Percentiles rank a stretch among this genome's conserved stretches.
These are phyloP conservation scores for Tholera decimalis DNA, from an alignment of 2,888 invertebrate genomes.

Conservation along the genomic window DNA sequence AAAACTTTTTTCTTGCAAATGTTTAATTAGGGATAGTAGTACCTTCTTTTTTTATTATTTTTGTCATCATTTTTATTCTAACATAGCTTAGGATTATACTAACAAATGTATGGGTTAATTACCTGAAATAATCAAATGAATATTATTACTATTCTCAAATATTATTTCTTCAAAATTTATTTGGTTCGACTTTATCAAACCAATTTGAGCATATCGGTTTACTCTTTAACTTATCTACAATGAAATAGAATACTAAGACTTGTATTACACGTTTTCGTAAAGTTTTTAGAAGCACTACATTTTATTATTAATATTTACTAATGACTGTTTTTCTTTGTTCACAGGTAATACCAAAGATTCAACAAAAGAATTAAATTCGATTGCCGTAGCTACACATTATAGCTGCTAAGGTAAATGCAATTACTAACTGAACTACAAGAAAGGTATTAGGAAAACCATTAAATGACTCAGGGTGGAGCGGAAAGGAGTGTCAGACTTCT, in stretches of 20 bases:
- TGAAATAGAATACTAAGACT: too few species aligned
- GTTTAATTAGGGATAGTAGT: too few species aligned
- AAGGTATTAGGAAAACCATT: too few species aligned
- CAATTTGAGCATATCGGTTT: neutral
- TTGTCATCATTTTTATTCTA: too few species aligned
- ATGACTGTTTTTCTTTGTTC: constrained; percentile 28
- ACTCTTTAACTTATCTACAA: neutral
- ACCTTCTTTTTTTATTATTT: too few species aligned
- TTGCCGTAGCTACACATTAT: neutral
- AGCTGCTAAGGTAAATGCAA: neutral
- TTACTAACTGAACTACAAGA: neutral
- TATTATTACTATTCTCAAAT: too few species aligned
- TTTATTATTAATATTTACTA: neutral
- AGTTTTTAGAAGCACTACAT: neutral
- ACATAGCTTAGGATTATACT: too few species aligned
- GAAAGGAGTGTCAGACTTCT: too few species aligned
- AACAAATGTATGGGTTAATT: too few species aligned
- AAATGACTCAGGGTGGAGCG: too few species aligned
- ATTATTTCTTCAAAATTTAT: neutral
- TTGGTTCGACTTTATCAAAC: neutral
- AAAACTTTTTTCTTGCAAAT: too few species aligned
- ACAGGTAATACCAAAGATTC: constrained; percentile 35
- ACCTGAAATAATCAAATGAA: too few species aligned
- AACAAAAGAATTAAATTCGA: neutral
- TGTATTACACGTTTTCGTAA: neutral